Evolutionary conservation across 2,888 invertebrate genomes (phyloP).

Genomic region (Eledona agricola): DNA sequence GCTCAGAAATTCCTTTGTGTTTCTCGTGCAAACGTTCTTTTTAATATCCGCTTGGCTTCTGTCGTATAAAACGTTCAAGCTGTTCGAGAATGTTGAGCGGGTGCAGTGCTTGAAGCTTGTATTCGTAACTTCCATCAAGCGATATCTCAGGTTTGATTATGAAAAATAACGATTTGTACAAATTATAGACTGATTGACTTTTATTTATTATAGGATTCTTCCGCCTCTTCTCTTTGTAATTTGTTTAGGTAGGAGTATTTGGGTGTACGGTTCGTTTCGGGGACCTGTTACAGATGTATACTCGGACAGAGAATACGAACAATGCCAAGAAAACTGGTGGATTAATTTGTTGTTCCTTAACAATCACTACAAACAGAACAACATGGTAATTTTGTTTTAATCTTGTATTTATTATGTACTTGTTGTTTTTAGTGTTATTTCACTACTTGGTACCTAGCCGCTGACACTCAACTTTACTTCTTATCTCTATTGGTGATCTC

Average conservation of each 20-base stretch:
- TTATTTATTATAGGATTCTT: conserved; percentile 39
- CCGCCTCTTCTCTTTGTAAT: conserved; percentile 43
- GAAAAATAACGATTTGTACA: background rate
- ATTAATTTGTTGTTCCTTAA: conserved; percentile 31
- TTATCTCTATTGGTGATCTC: conserved; percentile 29
- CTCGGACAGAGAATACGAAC: conserved; percentile 39
- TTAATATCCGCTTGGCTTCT: conserved; percentile 45
- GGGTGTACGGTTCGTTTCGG: conserved; percentile 39
- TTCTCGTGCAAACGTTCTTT: conserved; percentile 47
- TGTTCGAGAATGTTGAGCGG: conserved; percentile 32
- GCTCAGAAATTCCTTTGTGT: conserved; percentile 40
- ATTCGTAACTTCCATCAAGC: conserved; percentile 16
- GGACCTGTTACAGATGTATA: conserved; percentile 44
- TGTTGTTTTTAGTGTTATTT: conserved; percentile 35
- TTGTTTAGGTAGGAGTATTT: conserved; percentile 37
- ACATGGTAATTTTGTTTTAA: conserved; percentile 27
- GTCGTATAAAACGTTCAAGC: conserved; percentile 45
- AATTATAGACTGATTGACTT: conserved; percentile 2
- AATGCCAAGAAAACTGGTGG: conserved; percentile 35
- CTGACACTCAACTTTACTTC: conserved; percentile 37
- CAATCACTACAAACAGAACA: conserved; percentile 24
- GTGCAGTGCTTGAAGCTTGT: conserved; percentile 10
- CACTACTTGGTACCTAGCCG: conserved; percentile 35
- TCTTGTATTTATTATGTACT: conserved; percentile 2
- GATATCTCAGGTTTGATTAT: conserved; percentile 23